Base-by-base conservation (phyloP, 2,888 invertebrate species). In the Bellardia bayeri region DNA sequence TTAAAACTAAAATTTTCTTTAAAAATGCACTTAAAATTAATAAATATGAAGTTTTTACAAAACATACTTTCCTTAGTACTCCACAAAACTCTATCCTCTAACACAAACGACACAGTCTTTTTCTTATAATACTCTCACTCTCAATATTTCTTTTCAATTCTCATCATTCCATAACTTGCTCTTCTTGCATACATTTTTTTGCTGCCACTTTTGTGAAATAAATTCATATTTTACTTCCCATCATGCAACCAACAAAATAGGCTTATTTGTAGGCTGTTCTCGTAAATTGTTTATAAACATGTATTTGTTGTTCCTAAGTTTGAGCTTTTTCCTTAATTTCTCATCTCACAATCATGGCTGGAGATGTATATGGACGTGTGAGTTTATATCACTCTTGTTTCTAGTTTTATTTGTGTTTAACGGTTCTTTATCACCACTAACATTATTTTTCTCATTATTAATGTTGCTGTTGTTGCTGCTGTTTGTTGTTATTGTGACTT, bases 401-500 rank as follows among this genome's bases (percentile, higher is more conserved):
- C n/a, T 37, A 23, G 9, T 33, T 8, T 58, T 37, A 6, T 6
- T 37, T 37, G 0, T 37, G 37, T 37, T 37, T 37, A 37, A 37
- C 37, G 37, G 3, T 37, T 37, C 37, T 37, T 58, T 23, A 5
- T 56, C 11, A 42, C 61, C 56, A 45, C 42, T 61, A 69, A 72
- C 69, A 75, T 66, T 76, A 49, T 76, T 80, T 45, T 30, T 33
- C 85, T 76, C 75, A 71, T 76, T 64, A 63, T 16, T 16, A 66
- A 23, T 66, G 30, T 63, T 49, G 1, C n/a, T 64, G 13, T 66
- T 66, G 42, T 56, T 74, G 14, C 42, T 81, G n/a, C 54, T 54
- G 42, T 16, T 42, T 72, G 30, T 76, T 54, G 33, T 33, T 68
- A 58, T 72, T 74, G 63, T 86, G 88, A 81, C 85, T 88, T 86